Base-by-base conservation (phyloP, 2,797 vertebrate genomes). In the Sebastes goodei region DNA sequence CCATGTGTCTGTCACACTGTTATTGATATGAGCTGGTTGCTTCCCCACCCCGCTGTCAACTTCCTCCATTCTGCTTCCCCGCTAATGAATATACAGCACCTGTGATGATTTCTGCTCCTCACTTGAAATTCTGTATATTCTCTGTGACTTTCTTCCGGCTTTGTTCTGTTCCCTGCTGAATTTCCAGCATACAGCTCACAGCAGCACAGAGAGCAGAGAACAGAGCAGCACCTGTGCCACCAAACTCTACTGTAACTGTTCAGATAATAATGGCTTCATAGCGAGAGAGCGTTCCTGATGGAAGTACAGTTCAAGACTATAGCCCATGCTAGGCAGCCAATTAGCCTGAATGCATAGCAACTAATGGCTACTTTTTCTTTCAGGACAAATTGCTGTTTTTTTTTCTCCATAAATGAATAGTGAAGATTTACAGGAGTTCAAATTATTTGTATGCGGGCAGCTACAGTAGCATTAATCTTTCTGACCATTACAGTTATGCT, bases 101-200 rank as follows among this genome's bases (percentile, higher is more conserved):
- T 56, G 42, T 56, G 74, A 53, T 49, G 33, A 68, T 17, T 57
- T 52, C 17, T 49, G 32, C 63, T 35, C 20, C 6, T 35, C 3
- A 4, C 27, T 69, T n/a, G 1, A 59, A 33, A 27, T 32, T 52
- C 20, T 67, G n/a, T 67, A 11, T 56, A 53, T 65, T 65, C 63
- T 14, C 8, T 71, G 61, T 29, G 33, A 20, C 55, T 68, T 14
- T 64, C n/a, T 53, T 11, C 30, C n/a, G 11, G 7, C 66, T 79
- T 79, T 73, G 68, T 68, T 87, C 30, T 35, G 20, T 7, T 74
- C n/a, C 56, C 69, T 15, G 64, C 64, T 74, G 72, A 70, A 53
- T 63, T 64, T 68, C 63, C 35, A 33, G 6, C 30, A 15, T 46
- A 30, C 59, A 42, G 30, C 71, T 70, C 33, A 23, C 14, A 66